phyloP scores from a whole-genome alignment of 2,797 vertebrate species.

The Lemur catta region DNA sequence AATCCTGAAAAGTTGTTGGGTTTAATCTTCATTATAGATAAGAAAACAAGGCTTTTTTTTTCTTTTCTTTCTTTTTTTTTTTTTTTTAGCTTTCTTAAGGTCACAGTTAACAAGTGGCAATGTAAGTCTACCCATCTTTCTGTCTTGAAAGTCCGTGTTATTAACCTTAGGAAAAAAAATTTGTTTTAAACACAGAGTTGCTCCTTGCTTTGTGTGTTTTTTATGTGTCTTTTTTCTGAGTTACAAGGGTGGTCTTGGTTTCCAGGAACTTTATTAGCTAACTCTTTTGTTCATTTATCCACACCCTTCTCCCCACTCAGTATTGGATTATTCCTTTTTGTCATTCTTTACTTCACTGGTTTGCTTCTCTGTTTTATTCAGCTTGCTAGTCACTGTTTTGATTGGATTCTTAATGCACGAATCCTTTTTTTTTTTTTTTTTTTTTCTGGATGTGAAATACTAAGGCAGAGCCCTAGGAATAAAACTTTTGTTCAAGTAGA shows the following conservation, averaged over 20 bases:
- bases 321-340: not conserved
- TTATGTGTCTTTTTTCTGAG: not conserved
- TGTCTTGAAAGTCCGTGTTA: not conserved
- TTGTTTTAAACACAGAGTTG: not conserved
- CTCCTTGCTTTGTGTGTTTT: not conserved
- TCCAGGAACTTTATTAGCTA: not conserved
- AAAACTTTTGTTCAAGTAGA: not conserved
- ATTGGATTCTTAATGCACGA: not conserved
- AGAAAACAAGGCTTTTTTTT: not conserved
- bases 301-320: not conserved
- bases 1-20: not conserved
- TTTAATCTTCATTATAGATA: not conserved
- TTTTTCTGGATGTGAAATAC: not conserved
- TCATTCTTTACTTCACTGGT: not conserved
- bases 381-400: not conserved
- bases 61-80: too few relatives aligned
- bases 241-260: not conserved
- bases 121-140: not conserved
- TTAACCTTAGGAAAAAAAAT: not conserved
- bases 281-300: not conserved
- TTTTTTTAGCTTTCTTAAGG: not conserved
- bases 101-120: not conserved
- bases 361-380: not conserved
- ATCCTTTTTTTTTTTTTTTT: not conserved
- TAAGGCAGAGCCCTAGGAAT: not conserved